phyloP scores from a whole-genome alignment of 2,797 vertebrate genomes.

The Sebastes goodei region DNA sequence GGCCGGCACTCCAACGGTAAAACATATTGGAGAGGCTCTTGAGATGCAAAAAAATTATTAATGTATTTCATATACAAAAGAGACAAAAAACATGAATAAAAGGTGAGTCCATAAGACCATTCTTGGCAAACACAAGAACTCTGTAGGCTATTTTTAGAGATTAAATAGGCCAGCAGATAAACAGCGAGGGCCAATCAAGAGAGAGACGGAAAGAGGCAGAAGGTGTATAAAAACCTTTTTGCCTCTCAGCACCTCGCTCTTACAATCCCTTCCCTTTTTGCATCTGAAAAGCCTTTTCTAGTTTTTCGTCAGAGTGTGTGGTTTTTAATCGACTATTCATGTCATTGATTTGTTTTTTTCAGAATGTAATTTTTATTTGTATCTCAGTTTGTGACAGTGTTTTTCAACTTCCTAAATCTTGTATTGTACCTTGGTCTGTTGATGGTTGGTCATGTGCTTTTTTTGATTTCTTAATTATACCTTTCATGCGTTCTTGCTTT shows the following conservation, averaged over 20 bases:
- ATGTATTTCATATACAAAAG: neutral
- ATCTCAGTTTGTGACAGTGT: neutral
- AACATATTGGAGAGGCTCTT: neutral
- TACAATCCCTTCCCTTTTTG: neutral
- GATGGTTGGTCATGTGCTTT: constrained; percentile 6
- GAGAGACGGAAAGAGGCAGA: neutral
- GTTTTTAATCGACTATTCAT: neutral
- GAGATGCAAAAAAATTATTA: neutral
- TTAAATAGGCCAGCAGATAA: neutral
- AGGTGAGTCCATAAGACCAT: neutral
- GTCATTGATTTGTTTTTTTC: neutral
- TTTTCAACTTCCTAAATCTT: neutral
- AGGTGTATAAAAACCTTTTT: neutral
- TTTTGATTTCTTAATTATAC: constrained; percentile 49
- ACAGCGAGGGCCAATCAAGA: neutral
- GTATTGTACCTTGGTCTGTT: neutral
- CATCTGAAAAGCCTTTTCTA: neutral
- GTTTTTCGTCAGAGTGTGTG: neutral
- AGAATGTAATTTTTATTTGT: constrained; percentile 3
- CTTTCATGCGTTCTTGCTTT: constrained; percentile 37
- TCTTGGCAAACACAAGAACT: neutral
- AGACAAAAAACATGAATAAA: neutral
- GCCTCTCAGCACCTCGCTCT: neutral
- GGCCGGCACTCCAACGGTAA: neutral
- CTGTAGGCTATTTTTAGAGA: neutral